A percentile compares a stretch with the other conserved stretches of the same genome.
Evolutionary conservation across 2,113 vertebrate species (phyloP).

Genomic region (Chaetura pelagica): DNA sequence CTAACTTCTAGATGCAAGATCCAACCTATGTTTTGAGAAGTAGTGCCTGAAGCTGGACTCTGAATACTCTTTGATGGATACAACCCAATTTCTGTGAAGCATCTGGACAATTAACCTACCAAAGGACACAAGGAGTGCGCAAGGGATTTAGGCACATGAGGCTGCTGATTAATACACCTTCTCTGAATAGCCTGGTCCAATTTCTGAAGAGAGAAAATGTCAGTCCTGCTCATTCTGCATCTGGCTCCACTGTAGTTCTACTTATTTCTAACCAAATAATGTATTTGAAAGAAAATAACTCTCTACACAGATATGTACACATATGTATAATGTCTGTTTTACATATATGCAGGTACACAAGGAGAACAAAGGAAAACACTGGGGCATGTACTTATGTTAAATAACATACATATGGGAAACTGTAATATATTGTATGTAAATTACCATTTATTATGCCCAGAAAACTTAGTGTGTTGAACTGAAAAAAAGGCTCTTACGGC

Average conservation of each 20-base stretch:
- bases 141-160: background rate
- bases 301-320: background rate
- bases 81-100: background rate
- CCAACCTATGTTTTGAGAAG: background rate
- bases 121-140: background rate
- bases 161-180: background rate
- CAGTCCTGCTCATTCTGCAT: accelerated
- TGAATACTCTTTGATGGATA: background rate
- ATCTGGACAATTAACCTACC: background rate
- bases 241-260: background rate
- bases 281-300: background rate
- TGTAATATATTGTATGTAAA: background rate
- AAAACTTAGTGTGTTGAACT: background rate
- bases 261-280: background rate
- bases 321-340: background rate
- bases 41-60: background rate
- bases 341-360: background rate
- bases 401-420: background rate
- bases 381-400: background rate
- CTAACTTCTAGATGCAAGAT: background rate
- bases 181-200: background rate
- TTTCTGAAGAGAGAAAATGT: accelerated
- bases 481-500: background rate
- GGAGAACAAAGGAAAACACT: background rate
- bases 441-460: background rate